Base-by-base conservation (phyloP, 2,113 vertebrate species). In the Syngnathus scovelli region DNA sequence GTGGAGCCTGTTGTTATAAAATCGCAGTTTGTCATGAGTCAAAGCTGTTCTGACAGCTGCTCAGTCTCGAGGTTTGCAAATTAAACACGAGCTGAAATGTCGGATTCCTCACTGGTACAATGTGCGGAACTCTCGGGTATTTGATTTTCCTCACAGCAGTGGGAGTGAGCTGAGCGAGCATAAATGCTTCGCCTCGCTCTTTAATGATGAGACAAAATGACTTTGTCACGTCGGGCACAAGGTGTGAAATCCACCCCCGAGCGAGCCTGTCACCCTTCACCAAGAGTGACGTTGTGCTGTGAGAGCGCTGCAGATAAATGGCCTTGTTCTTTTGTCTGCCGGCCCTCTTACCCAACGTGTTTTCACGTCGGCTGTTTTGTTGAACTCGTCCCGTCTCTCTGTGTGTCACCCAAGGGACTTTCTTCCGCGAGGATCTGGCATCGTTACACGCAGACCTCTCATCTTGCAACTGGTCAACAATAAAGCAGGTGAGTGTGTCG, bases 381-480 rank as follows among this genome's bases (percentile, higher is more conserved):
- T 56, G 70, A 23, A 68, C 21, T 54, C 18, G 36, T 18, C 59
- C 38, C 51, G 21, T 70, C 19, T 74, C 15, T 78, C 55, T 74
- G 27, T 68, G 59, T 68, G 59, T 67, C 60, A 49, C 51, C 1
- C 91, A 98, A 62, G 96, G 89, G 96, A 99, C 83, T 99, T 98
- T 87, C 94, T 99, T 68, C 96, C 96, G 18, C 93, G 95, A 6
- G 96, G 96, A 49, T 97, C 95, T 13, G 96, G 96, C 49, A 98
- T 99, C 1, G 96, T 99, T 75, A 98, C 96, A 7, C 92, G 96
- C 3, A 88, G 96, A 23, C 96, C 96, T 37, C 95, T 99, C 64
- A 94, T 99, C 85, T 92, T 99, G 84, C 96, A 98, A 90, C 94
- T 99, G 84, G 94, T 98, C 83, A 95, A 95, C 91, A 95, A 93